Evolutionary conservation across 2,888 invertebrate genomes (phyloP), one percentile per base, ranked within the genome.

Genomic region (Eugnorisma glareosa): DNA sequence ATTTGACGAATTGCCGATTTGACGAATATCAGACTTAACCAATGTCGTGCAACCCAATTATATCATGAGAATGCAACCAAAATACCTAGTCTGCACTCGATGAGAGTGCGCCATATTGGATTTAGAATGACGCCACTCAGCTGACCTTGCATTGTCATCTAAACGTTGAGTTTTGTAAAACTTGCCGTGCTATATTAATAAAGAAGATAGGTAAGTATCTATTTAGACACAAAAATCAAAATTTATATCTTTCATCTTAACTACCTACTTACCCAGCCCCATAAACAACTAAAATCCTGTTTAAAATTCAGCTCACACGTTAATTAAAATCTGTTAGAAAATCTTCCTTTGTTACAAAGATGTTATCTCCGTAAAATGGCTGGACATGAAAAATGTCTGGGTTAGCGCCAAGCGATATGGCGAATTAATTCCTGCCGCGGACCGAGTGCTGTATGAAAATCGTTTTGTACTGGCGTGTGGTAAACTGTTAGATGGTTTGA

Each of bases 291-390:
- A 10, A 51, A 73, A 59, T 64, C 8, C 45, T n/a, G 79, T 76
- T 70, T 61, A 73, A 71, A 71, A 83, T 76, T 73, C 73, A 13
- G 24, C 40, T 69, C 73, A 73, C 76, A 48, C n/a, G 59, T 72
- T 69, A 77, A 79, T 79, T 86, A 77, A 83, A 84, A 73, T 82
- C 35, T 68, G 83, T 64, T 73, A 18, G 43, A 57, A 71, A 86
- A 82, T 74, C 31, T 74, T 66, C 73, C 67, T 35, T 86, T 86
- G 59, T 73, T 82, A 24, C 28, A 72, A 61, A 76, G 76, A 83
- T 79, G 31, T 24, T 79, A 84, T 84, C 86, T 67, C 13, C 10
- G 1, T 18, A 35, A 73, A 37, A 40, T 54, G 64, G 24, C 63
- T 64, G 67, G 37, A 57, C 37, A 45, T 76, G 84, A 86, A 72